Base-by-base conservation (phyloP, 2,888 invertebrate genomes). In the Acronicta leporina region DNA sequence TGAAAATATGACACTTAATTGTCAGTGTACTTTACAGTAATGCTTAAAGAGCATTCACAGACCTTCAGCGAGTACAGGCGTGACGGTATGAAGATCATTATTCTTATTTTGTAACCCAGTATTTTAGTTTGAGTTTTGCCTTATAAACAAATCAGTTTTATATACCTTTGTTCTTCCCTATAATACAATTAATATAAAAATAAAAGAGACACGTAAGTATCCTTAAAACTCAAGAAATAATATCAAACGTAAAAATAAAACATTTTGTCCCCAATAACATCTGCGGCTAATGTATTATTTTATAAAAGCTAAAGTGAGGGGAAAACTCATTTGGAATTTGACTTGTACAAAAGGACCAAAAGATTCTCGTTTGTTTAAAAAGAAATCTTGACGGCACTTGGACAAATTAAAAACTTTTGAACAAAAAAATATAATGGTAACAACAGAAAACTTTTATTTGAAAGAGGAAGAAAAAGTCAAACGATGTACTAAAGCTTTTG, bases 401-500 rank as follows among this genome's bases (percentile, higher is more conserved):
- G 72, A 77, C 76, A 75, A 77, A 77, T 77, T 77, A 77, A 75
- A 77, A 77, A 73, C 65, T 77, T 77, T 66, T 40, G 49, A 50
- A 15, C 45, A 49, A 63, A 67, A 73, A 63, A 67, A 73, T 72
- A 67, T 20, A 68, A 69, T 59, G 43, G 66, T 59, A 75, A 73
- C 73, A 77, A 70, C 64, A 67, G 47, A 49, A 71, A 75, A 74
- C 57, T 76, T 75, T 76, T 75, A 74, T 75, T 76, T 63, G 64
- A 44, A 63, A 62, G 48, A 44, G 33, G 46, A 68, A 64, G 63
- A 55, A 75, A 62, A 77, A 77, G 72, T 69, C 76, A 69, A 76
- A 77, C 63, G 68, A 57, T 66, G 71, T 76, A 63, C 57, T 66
- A 56, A 76, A 71, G 65, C 63, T 74, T 63, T 66, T 64, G 59